Conservation (phyloP, 2,888 invertebrate genomes). For the Therioaphis trifolii region DNA sequence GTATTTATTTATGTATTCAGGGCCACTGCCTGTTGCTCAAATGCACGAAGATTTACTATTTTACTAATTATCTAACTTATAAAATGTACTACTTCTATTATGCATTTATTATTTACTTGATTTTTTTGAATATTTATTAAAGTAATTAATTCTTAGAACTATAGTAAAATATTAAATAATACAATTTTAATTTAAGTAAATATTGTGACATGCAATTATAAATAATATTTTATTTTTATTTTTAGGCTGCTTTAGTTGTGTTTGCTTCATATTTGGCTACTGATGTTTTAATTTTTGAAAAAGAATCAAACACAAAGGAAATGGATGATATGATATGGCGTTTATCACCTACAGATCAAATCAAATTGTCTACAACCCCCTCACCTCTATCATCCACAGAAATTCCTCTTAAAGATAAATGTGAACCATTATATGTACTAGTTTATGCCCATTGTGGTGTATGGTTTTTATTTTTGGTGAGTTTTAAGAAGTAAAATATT, state of each 20-base stretch:
- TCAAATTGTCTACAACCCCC: too few relatives aligned
- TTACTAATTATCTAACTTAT: too few relatives aligned
- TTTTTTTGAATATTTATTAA: not conserved
- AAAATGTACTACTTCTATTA: too few relatives aligned
- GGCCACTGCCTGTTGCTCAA: too few relatives aligned
- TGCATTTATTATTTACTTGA: not conserved
- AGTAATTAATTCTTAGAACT: not conserved
- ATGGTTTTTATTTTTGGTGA: conserved; percentile 58
- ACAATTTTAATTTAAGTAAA: not conserved
- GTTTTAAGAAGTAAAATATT: not conserved
- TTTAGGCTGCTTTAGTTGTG: conserved; percentile 32
- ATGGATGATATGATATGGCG: conserved; percentile 34
- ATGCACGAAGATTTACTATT: too few relatives aligned
- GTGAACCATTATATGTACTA: conserved; percentile 54
- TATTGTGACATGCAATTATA: too few relatives aligned
- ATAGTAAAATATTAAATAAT: not conserved
- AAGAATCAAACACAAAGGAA: conserved; percentile 16
- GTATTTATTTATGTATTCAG: too few relatives aligned
- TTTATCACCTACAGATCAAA: not conserved
- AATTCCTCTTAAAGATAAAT: conserved; percentile 32
- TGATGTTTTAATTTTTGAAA: conserved; percentile 32
- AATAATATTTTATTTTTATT: not conserved
- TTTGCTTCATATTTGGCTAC: conserved; percentile 13
- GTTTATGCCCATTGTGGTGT: conserved; percentile 49
- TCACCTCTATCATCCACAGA: not conserved